Evolutionary conservation across 2,113 vertebrate species (phyloP), one percentile per base, ranked within the genome.

Genomic region (Thunnus maccoyii): DNA sequence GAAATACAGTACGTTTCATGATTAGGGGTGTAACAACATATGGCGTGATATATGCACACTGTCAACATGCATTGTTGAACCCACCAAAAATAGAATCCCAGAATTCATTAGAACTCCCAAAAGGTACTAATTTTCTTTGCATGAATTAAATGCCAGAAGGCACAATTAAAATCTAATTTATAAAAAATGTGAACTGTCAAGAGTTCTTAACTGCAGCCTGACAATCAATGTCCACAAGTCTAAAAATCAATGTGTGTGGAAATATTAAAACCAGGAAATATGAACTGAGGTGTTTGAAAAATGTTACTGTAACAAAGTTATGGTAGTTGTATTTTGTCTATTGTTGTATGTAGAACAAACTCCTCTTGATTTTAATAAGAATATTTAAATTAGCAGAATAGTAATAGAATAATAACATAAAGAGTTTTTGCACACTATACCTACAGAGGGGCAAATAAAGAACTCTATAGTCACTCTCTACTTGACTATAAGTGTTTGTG

Each of bases 171-270:
- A 32, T 48, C 32, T 10, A 3, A 74, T 57, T 51, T 32, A 50
- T 52, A 48, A 64, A 48, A n/a, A 68, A 25, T 10, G 47, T 2
- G 30, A 70, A 20, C 65, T 13, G 14, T 72, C 70, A 75, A 30
- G 36, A 54, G 64, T 6, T 71, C 52, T 58, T 9, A 11, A 55
- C 20, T 22, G 20, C 13, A 2, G 63, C 11, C 5, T 68, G 20
- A 9, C 36, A 9, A 8, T 41, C 36, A 8, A 41, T 36, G 32
- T 36, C 7, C 36, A 80, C 20, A 25, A 78, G 68, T 54, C 12
- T 44, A 36, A 2, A 72, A 46, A 17, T 54, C 22, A 16, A 5
- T 72, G 27, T 56, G 50, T 47, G 8, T 14, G 5, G 70, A 61
- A 62, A 30, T n/a, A 8, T n/a, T 36, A 11, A 22, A 36, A 51